Evolutionary conservation across 2,797 vertebrate genomes (phyloP), one percentile per base, ranked within the genome.

Genomic region (Acanthopagrus latus): DNA sequence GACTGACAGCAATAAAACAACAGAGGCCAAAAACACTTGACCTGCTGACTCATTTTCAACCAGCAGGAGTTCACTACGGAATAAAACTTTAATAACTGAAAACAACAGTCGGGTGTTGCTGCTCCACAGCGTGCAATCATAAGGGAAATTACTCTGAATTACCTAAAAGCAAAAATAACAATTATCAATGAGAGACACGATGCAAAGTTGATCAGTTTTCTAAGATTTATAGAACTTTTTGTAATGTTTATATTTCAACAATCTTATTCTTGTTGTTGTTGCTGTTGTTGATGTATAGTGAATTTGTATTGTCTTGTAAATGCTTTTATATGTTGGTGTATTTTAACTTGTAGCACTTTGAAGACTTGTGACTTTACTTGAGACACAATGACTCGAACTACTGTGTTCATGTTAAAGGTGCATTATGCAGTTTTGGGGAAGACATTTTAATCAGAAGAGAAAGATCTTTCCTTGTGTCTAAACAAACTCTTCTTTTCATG

Each of bases 1-100:
- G 94, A 87, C 82, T 91, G 85, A 85, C 62, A 74, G 83, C 81
- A 78, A 74, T 95, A 94, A 95, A 96, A 92, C 77, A 69, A 38
- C 62, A 51, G 47, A 85, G 70, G 84, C 86, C 64, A 57, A 64
- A 68, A 65, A 68, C 79, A 80, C 60, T 80, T 78, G 38, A 80
- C 62, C 80, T 66, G 33, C 65, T 75, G 14, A 74, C 73, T 77
- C 6, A 46, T 76, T 78, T 55, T 63, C 4, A 60, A 67, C 55
- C 38, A 5, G 18, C 3, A 0, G 25, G 0, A 47, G 43, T 69
- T 72, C 48, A 41, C 3, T 2, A 25, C 44, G 0, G 5, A 55
- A 72, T n/a, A 38, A 50, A 68, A 27, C 23, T 16, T 21, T 8
- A 23, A 27, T 25, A 16, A 14, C 20, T 33, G 0, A 74, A 56